Evolutionary conservation across 2,888 invertebrate genomes (phyloP), one percentile per base, ranked within the genome.

Genomic region (Clunio marinus): DNA sequence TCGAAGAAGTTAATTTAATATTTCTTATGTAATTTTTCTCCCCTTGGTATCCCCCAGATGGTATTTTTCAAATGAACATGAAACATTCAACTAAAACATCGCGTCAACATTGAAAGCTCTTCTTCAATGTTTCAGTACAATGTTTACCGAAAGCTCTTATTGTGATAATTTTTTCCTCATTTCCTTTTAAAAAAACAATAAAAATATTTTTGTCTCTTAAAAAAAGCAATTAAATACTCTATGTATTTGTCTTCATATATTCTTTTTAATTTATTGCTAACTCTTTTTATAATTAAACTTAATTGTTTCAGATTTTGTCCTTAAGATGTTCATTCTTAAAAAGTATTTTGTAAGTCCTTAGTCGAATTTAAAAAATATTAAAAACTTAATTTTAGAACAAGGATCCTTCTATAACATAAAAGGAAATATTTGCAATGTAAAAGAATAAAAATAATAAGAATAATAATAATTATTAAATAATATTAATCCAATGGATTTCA

Each of bases 271-370:
- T 60, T 60, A 63, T 63, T 63, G 41, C 63, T 63, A 63, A 27
- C 3, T 62, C 35, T 59, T 41, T 63, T 63, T 45, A 63, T n/a
- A 17, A 20, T 22, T 63, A 63, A 46, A 24, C 35, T 62, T 63
- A 63, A 63, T 63, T 63, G 63, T 63, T 51, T 51, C 22, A 20
- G n/a, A 15, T 20, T 13, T 17, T 32, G 2, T 60, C 5, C 20
- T 17, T 20, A 32, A 17, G 5, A 10, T 63, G 22, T n/a, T 41
- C 32, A 32, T 32, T 32, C 63, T 63, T 63, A 63, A 15, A n/a
- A 27, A 7, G 27, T 63, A 63, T 45, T 63, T 63, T 63, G 63
- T 63, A 63, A 63, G 63, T 63, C 20, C 32, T 60, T 35, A 60
- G 35, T 22, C 22, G 25, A 57, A 13, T 27, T 24, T 27, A 57